These are phyloP conservation scores for Telmatherina bonti DNA, from an alignment of 2,797 vertebrate genomes.

Conservation along the genomic window DNA sequence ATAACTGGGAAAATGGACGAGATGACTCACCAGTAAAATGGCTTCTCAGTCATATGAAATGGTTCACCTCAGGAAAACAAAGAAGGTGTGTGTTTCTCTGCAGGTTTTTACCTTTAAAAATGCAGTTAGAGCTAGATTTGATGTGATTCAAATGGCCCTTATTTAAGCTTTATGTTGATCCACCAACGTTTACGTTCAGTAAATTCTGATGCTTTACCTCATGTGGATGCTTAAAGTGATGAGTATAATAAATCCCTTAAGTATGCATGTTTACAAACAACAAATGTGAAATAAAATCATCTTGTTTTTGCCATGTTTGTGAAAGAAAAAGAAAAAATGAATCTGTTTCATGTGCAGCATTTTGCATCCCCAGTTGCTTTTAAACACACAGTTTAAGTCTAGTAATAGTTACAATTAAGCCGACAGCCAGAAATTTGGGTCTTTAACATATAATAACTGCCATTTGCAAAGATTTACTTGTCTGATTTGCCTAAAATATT, in stretches of 20 bases:
- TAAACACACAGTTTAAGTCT: background rate
- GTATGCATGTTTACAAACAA: slow-evolving; percentile 41
- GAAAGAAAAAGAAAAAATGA: slow-evolving; percentile 1
- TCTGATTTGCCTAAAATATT: no score
- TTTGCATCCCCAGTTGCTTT: slow-evolving; percentile 30
- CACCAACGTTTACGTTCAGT: background rate
- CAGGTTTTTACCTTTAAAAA: background rate
- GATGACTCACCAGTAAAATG: slow-evolving; percentile 41
- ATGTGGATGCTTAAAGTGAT: slow-evolving; percentile 16
- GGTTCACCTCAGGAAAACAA: slow-evolving; percentile 20
- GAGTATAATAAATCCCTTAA: slow-evolving; percentile 24
- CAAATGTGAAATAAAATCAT: background rate
- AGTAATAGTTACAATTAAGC: background rate
- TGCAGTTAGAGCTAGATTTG: background rate
- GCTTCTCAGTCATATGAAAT: slow-evolving; percentile 21
- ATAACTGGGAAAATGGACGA: slow-evolving; percentile 30
- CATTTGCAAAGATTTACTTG: no score
- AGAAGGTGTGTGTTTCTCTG: background rate
- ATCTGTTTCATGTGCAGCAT: slow-evolving; percentile 30
- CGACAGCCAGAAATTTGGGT: background rate
- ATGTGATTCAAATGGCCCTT: background rate
- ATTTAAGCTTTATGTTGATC: background rate
- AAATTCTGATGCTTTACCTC: no score
- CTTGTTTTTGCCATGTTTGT: no score
- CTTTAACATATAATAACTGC: background rate